Evolutionary conservation across 2,113 vertebrate genomes (phyloP), one percentile per base, ranked within the genome.

Genomic region (Planiliza haematocheilus): DNA sequence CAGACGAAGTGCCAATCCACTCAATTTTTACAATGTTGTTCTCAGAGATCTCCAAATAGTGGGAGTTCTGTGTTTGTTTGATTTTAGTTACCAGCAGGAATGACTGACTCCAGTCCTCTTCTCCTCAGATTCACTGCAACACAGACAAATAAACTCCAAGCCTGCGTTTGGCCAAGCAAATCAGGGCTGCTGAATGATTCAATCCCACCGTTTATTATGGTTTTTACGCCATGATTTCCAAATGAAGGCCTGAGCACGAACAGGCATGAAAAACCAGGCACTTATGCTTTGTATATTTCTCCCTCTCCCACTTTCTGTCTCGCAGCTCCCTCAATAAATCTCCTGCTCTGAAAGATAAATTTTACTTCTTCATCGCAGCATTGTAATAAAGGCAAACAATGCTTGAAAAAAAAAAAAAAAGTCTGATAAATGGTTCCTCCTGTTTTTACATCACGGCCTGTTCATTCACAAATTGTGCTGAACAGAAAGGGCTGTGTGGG

Each of bases 151-250:
- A 92, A 91, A 90, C 89, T 58, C 55, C 52, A 12, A 68, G 58
- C 20, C 56, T 30, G 50, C 45, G 60, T 87, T 88, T 87, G 78
- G 86, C 84, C 84, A 72, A 90, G 81, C 83, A 89, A 91, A 91
- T 91, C 90, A 91, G 82, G 1, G 1, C 86, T 73, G 90, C 38
- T 88, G 86, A 92, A 84, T 79, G 86, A 91, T 91, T 87, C 86
- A 89, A 82, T 91, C 87, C 79, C 77, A 61, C 11, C 42, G 88
- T 91, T 91, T 92, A 88, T 91, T 91, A 84, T 91, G 84, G 16
- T 85, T 90, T 87, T 88, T 82, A 80, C 51, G 81, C 82, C 78
- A 81, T 81, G 78, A 85, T 82, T 88, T 87, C 82, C 83, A 61
- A 86, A 82, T 81, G 86, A 84, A 85, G 70, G 71, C 38, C 48